phyloP scores from a whole-genome alignment of 2,888 invertebrate species.

The Scaptomyza parva region DNA sequence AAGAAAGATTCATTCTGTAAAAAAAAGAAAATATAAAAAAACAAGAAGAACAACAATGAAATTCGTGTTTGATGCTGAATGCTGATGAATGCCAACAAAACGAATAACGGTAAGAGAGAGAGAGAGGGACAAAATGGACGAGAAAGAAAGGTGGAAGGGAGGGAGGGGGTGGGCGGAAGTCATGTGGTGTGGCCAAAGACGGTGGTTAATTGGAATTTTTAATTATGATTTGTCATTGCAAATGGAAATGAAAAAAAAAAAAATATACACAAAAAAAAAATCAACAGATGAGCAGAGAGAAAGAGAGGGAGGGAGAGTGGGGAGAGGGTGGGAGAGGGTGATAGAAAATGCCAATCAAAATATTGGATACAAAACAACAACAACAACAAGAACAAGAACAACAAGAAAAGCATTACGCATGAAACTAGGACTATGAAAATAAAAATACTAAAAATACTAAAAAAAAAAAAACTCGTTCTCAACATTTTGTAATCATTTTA shows the following conservation, averaged over 20 bases:
- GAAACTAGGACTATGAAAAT: slow-evolving; percentile 54
- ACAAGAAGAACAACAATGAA: slow-evolving; percentile 34
- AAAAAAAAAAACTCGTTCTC: slow-evolving; percentile 17
- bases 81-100: slow-evolving; percentile 8
- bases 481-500: slow-evolving; percentile 80
- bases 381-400: neutral
- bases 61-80: slow-evolving; percentile 47
- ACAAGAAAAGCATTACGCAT: slow-evolving; percentile 49
- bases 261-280: slow-evolving; percentile 15
- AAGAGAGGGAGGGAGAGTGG: neutral
- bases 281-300: slow-evolving; percentile 17
- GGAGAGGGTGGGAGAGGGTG: neutral
- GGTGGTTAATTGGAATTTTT: slow-evolving; percentile 76
- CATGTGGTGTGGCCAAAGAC: slow-evolving; percentile 34
- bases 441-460: slow-evolving; percentile 10
- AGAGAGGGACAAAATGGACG: neutral
- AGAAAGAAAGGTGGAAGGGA: neutral
- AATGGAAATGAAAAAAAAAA: slow-evolving; percentile 17
- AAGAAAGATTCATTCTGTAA: slow-evolving; percentile 13
- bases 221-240: slow-evolving; percentile 75
- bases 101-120: neutral
- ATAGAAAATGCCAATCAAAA: slow-evolving; percentile 32
- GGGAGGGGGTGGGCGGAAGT: neutral
- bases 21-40: neutral
- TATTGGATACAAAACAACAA: slow-evolving; percentile 1